phyloP scores from a whole-genome alignment of 2,888 invertebrate species.

The Thelaira solivaga region DNA sequence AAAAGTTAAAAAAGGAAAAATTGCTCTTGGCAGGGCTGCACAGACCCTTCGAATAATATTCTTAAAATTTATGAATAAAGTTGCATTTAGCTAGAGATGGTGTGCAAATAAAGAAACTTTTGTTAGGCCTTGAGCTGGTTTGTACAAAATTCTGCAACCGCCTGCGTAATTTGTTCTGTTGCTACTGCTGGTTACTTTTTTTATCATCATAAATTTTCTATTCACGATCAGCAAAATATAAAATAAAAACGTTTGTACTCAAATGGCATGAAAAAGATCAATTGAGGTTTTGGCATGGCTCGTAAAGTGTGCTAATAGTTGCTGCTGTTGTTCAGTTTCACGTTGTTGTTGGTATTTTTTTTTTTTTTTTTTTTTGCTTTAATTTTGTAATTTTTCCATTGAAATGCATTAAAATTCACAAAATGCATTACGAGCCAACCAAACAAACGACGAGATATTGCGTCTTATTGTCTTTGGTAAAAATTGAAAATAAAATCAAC shows the following conservation, averaged over 20 bases:
- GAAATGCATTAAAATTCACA: constrained; percentile 58
- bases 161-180: too few species aligned
- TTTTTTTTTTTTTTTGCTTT: constrained; percentile 1
- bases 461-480: constrained; percentile 51
- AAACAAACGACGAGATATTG: constrained; percentile 19
- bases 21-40: too few species aligned
- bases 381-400: constrained; percentile 46
- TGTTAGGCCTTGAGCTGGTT: too few species aligned
- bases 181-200: too few species aligned
- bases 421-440: constrained; percentile 36
- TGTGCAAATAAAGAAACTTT: too few species aligned
- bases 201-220: constrained; percentile 33
- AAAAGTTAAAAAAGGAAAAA: too few species aligned
- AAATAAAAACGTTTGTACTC: constrained; percentile 7
- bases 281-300: constrained; percentile 44
- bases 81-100: too few species aligned
- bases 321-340: not conserved
- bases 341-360: not conserved
- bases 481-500: constrained; percentile 7
- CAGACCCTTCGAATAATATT: too few species aligned
- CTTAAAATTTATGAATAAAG: too few species aligned
- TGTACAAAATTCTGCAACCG: too few species aligned
- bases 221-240: constrained; percentile 4
- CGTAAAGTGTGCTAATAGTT: constrained; percentile 36
- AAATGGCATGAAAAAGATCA: constrained; percentile 34